Base-by-base conservation (phyloP, 2,113 vertebrate species). In the Rhineura floridana region DNA sequence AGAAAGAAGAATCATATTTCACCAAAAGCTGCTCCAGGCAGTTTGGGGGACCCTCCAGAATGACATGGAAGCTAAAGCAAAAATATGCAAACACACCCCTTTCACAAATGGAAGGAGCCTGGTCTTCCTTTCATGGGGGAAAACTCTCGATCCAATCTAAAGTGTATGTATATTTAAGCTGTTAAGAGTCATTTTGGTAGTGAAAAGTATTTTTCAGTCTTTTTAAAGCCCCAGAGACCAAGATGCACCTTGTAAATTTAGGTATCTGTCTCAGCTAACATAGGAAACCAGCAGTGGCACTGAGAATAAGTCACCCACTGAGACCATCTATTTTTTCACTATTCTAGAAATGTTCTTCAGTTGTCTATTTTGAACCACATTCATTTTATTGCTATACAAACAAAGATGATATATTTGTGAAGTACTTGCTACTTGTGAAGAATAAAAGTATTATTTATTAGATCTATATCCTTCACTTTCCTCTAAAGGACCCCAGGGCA, bases 161-260 rank as follows among this genome's bases (percentile, higher is more conserved):
- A 59, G 55, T 59, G 55, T 59, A 6, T 36, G 52, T 25, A 39
- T 36, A 59, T 39, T 36, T 39, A 19, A 25, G 36, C 84, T 55
- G 21, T 21, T 59, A 59, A 21, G 55, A 59, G 21, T 59, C 1
- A 25, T 78, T 13, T 91, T 0, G 81, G 1, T 87, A 55, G 17
- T 13, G 62, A n/a, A 6, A 75, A 17, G 4, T 19, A 0, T 0
- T 0, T 17, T 8, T n/a, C 50, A 30, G n/a, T 36, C n/a, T 87
- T 59, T 52, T 1, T 30, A 1, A 0, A 3, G 19, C 3, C 44
- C 13, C 83, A 50, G 86, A 46, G 63, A 30, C 8, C 81, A 25
- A 1, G 17, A 10, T 17, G 7, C 46, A 23, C 25, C 69, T 42
- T 42, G 55, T 62, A 62, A 36, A 42, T 3, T 42, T 21, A 80